phyloP scores from a whole-genome alignment of 2,113 vertebrate species.

The Leptobrachium ailaonicum region DNA sequence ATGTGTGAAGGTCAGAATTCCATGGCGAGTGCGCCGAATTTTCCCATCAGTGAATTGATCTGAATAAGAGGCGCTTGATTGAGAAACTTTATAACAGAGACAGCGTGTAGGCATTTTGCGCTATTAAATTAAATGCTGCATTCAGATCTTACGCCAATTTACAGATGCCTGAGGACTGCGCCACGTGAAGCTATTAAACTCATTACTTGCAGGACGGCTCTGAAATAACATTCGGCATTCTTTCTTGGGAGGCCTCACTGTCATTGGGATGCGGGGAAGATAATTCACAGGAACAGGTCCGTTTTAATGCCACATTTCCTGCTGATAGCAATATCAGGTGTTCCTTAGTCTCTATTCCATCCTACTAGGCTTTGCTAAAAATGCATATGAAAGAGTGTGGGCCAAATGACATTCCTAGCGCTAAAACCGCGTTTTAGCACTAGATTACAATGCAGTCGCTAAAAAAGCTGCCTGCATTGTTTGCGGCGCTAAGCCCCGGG shows the following conservation, averaged over 20 bases:
- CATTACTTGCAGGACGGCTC: background rate
- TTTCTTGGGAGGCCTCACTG: background rate
- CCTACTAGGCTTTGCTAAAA: no score
- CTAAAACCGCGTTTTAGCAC: no score
- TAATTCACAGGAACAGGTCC: background rate
- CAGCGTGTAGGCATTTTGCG: background rate
- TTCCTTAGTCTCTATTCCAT: no score
- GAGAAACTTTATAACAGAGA: background rate
- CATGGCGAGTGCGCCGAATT: background rate
- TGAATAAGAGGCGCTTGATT: background rate
- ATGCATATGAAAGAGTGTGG: no score
- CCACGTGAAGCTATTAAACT: slow-evolving; percentile 5
- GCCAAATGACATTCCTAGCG: no score
- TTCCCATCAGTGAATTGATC: background rate
- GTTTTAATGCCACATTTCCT: background rate
- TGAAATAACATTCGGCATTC: background rate
- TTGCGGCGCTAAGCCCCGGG: no score
- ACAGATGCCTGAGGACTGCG: slow-evolving; percentile 16
- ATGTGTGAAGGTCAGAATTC: background rate
- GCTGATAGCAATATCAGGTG: no score
- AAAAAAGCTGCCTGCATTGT: no score
- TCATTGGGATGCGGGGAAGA: background rate
- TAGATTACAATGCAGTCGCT: no score
- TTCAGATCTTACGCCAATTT: background rate
- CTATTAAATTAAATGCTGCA: background rate